A percentile compares a stretch with the other conserved stretches of the same genome.
phyloP scores from a whole-genome alignment of 2,797 vertebrate species.

The Pachyuromys duprasi region DNA sequence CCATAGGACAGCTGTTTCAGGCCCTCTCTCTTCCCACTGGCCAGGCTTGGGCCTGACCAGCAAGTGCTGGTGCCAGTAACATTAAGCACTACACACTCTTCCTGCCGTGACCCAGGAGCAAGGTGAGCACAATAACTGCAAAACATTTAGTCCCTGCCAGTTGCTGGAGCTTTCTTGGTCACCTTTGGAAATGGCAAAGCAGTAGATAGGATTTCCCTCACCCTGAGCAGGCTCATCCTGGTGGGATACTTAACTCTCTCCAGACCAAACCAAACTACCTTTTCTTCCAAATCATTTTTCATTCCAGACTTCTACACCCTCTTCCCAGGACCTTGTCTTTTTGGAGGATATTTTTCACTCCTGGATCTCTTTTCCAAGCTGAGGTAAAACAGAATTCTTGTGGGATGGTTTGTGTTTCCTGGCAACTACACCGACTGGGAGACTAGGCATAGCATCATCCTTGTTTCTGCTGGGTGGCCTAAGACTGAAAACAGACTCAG shows the following conservation, averaged over 20 bases:
- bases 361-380: conserved; percentile 5
- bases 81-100: background rate
- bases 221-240: background rate
- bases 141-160: conserved; percentile 48
- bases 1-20: background rate
- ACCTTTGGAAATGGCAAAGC: conserved; percentile 49
- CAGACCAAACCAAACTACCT: conserved; percentile 4
- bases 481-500: background rate
- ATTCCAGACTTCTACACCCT: background rate
- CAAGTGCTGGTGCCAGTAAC: background rate
- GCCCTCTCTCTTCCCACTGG: background rate
- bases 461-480: background rate
- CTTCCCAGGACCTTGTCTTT: background rate
- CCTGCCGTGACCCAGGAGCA: conserved; percentile 37
- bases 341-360: background rate
- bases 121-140: conserved; percentile 53
- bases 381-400: background rate
- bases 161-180: conserved; percentile 45
- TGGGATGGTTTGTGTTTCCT: background rate
- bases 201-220: conserved; percentile 68
- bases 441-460: background rate
- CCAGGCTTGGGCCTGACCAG: background rate
- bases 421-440: background rate
- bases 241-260: conserved; percentile 26
- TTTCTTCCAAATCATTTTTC: background rate